phyloP scores from a whole-genome alignment of 2,113 vertebrate genomes.

The Aegithalos caudatus region DNA sequence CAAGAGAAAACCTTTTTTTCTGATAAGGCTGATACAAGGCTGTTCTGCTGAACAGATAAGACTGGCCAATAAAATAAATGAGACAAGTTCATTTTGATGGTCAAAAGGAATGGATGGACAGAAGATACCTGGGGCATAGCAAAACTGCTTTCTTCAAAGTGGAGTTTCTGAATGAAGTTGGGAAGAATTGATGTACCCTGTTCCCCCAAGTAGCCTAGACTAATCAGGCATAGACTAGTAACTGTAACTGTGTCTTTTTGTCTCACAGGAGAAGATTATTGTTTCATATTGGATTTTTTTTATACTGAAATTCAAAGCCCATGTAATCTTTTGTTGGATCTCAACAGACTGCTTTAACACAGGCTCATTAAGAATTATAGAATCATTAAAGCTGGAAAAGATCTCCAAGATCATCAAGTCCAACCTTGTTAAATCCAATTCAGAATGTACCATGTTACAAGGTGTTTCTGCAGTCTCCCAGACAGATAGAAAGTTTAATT shows the following conservation, averaged over 20 bases:
- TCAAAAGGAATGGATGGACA: neutral
- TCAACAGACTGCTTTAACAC: neutral
- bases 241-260: neutral
- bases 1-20: neutral
- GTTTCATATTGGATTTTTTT: neutral
- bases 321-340: neutral
- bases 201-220: neutral
- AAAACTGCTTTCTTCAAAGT: neutral
- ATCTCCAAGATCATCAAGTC: neutral
- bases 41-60: neutral
- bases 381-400: neutral
- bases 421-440: neutral
- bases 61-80: neutral
- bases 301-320: neutral
- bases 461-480: neutral
- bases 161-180: neutral
- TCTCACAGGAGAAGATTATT: neutral
- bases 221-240: neutral
- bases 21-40: too few species aligned
- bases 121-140: neutral
- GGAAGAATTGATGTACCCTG: accelerated
- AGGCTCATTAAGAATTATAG: neutral
- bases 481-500: neutral
- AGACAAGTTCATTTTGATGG: neutral
- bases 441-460: neutral